Base-by-base conservation (phyloP, 2,888 invertebrate genomes). In the Synergus itoensis region DNA sequence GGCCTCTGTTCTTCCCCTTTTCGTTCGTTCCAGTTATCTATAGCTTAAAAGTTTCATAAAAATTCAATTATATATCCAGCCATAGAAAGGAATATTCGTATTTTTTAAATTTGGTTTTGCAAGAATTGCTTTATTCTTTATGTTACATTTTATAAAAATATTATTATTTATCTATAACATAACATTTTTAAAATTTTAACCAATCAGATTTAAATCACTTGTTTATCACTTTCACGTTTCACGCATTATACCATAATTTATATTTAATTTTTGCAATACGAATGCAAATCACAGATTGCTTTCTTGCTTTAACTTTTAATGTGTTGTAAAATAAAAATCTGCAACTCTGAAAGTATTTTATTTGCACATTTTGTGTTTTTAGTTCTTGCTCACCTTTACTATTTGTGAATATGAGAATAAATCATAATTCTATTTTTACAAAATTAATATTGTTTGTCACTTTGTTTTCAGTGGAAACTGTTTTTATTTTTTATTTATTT, bases 141-240 rank as follows among this genome's bases (percentile, higher is more conserved):
- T 64, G 14, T 64, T 36, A 63, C 63, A 63, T 1, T 21, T 63
- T 36, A 21, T 28, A 62, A 62, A 57, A 16, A 62, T 16, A 16
- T 16, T 64, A 28, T 2, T 28, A 36, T 36, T 7, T 36, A 36
- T 36, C 36, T 36, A 28, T 28, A 36, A 36, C 5, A 36, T 5
- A 36, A 36, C 36, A 36, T 36, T 36, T 36, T 36, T 7, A 5
- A 36, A 36, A 36, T 36, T 4, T 36, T 36, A 36, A 36, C 36
- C 57, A 57, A 28, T 69, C 69, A 69, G 69, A 69, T 69, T 69
- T 69, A 69, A 69, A 48, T 69, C 69, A 45, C 9, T 16, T 16
- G 9, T 48, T 45, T 69, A 21, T 48, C 69, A 69, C 69, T 48
- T 69, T 28, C 48, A 69, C 69, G 28, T 45, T 69, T 43, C 69